Evolutionary conservation across 2,888 invertebrate genomes (phyloP).

Genomic region (Leistus spinibarbis): DNA sequence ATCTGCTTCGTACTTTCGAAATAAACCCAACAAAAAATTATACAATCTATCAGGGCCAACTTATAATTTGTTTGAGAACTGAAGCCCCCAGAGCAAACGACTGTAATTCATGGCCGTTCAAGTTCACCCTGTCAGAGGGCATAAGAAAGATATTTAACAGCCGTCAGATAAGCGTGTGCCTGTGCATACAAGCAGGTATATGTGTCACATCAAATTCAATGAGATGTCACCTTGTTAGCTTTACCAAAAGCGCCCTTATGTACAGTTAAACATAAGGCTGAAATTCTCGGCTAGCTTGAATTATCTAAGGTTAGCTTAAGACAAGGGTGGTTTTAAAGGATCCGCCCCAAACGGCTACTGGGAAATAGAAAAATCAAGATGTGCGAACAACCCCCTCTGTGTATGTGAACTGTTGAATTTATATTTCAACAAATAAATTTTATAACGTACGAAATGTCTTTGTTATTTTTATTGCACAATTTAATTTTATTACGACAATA

Average conservation of each 20-base stretch:
- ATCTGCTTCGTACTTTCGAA: background rate
- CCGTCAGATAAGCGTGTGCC: constrained; percentile 21
- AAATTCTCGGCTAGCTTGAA: background rate
- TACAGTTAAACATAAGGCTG: background rate
- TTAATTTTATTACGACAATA: constrained; percentile 19
- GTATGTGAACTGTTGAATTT: constrained; percentile 10
- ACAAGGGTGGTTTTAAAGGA: background rate
- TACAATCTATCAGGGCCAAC: constrained; percentile 2
- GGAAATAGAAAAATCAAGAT: constrained; percentile 1
- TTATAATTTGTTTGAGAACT: constrained; percentile 23
- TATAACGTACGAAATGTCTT: constrained; percentile 28
- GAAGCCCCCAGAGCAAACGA: background rate
- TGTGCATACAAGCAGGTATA: no score
- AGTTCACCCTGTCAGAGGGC: background rate
- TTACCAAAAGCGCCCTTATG: background rate
- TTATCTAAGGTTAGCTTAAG: background rate
- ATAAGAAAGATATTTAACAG: constrained; percentile 2
- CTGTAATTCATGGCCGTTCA: no score
- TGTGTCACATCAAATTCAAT: constrained; percentile 24
- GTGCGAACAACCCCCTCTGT: constrained; percentile 1
- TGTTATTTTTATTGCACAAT: constrained; percentile 9
- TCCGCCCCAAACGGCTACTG: constrained; percentile 14
- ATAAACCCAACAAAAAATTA: background rate
- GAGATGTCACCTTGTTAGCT: background rate
- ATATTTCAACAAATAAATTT: constrained; percentile 26